Evolutionary conservation across 2,888 invertebrate species (phyloP), one percentile per base, ranked within the genome.

Genomic region (Tubulanus polymorphus): DNA sequence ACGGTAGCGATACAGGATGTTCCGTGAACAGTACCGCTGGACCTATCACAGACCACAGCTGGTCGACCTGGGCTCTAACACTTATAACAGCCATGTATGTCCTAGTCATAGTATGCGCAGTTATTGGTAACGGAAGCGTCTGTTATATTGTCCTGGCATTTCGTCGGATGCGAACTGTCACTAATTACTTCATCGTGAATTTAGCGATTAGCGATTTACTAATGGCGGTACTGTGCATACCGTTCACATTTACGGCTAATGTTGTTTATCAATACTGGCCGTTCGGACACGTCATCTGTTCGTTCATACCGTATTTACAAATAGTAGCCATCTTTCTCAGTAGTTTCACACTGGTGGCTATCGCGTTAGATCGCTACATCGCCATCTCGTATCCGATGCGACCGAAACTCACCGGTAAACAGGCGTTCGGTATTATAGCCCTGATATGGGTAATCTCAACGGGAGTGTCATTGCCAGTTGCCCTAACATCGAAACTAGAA

Each of bases 271-370:
- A 73, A 71, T 88, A 90, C 73, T 93, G 93, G 93, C 90, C 91
- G 0, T 93, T 93, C 71, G 91, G 91, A 1, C 81, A 82, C 25
- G 81, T 85, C 30, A 84, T 93, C 80, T 93, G 93, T 75, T 87
- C 88, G 61, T 81, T 88, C 37, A 90, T 92, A 64, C 88, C 88
- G 78, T 91, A 88, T 75, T 85, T 87, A 1, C 90, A 90, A 75
- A 81, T 71, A 3, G 70, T 74, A 35, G 68, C 75, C 0, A 79
- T 79, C 18, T 73, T 79, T 56, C 89, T 92, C 54, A 90, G 90
- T 73, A 90, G 92, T 1, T 93, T 92, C 75, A 93, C 93, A 0
- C 76, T 93, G 67, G 87, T 93, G 27, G 92, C 91, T 29, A 90
- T 93, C 76, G 91, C 91, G 63, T 85, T 90, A 55, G 93, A 93